Percentiles rank a stretch among this genome's conserved stretches.
Evolutionary conservation across 2,797 vertebrate species (phyloP).

Genomic region (Limnodromus scolopaceus): DNA sequence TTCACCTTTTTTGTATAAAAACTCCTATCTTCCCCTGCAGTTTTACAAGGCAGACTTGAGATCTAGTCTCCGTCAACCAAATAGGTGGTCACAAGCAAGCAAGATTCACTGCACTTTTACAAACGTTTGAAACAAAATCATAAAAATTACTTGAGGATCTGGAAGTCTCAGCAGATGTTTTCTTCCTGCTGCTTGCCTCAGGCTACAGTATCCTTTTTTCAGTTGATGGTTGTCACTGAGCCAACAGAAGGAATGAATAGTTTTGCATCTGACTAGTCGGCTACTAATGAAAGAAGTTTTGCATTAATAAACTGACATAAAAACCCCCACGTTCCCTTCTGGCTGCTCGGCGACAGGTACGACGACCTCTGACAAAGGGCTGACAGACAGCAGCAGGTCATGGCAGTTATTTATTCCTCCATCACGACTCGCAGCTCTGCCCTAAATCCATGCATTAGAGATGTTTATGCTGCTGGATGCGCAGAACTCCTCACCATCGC

Average conservation of each 20-base stretch:
- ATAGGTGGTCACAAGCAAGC: neutral
- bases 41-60: neutral
- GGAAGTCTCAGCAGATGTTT: fast-evolving
- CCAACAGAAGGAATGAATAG: neutral
- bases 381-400: neutral
- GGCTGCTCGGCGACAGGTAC: neutral
- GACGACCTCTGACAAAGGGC: neutral
- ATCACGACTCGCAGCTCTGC: neutral
- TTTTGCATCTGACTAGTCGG: neutral
- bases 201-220: neutral
- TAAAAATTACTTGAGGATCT: neutral
- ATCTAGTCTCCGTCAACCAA: neutral
- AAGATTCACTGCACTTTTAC: neutral
- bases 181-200: neutral
- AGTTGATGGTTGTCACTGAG: neutral
- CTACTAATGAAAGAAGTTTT: neutral
- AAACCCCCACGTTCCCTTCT: neutral
- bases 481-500: neutral
- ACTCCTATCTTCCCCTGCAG: neutral
- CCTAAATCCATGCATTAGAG: neutral
- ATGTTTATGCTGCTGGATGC: neutral
- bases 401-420: neutral
- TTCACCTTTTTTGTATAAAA: neutral
- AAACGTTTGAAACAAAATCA: neutral
- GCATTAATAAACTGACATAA: neutral